A percentile compares a stretch with the other conserved stretches of the same genome.
phyloP scores from a whole-genome alignment of 2,113 vertebrate genomes.

The Aegotheles bennettii region DNA sequence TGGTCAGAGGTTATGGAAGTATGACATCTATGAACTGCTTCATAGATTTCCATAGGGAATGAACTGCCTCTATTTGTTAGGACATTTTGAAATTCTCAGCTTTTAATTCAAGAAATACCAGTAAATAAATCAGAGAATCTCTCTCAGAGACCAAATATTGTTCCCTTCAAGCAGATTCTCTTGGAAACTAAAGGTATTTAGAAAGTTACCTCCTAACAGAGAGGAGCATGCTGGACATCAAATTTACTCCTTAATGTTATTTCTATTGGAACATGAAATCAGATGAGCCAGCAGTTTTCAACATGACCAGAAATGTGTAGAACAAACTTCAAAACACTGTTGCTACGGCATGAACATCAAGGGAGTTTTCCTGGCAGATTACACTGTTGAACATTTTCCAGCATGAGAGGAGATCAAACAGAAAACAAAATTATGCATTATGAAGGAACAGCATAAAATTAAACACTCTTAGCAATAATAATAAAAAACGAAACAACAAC shows the following conservation, averaged over 20 bases:
- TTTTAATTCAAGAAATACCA: neutral
- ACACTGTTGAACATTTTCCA: neutral
- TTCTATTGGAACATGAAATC: neutral
- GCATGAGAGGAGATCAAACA: neutral
- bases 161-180: neutral
- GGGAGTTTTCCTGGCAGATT: neutral
- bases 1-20: neutral
- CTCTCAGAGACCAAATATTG: neutral
- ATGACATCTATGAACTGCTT: neutral
- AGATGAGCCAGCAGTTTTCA: neutral
- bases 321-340: neutral
- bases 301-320: neutral
- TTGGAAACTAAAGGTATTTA: neutral
- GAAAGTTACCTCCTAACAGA: neutral
- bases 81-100: neutral
- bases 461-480: neutral
- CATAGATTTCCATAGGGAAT: neutral
- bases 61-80: neutral
- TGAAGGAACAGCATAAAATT: neutral
- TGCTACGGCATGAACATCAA: neutral
- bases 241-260: neutral
- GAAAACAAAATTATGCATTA: neutral
- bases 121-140: neutral
- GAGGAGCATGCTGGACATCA: neutral
- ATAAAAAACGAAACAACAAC: neutral